Evolutionary conservation across 1,140 invertebrate species (phyloP).

Genomic region (Trypoxylus dichotomus): DNA sequence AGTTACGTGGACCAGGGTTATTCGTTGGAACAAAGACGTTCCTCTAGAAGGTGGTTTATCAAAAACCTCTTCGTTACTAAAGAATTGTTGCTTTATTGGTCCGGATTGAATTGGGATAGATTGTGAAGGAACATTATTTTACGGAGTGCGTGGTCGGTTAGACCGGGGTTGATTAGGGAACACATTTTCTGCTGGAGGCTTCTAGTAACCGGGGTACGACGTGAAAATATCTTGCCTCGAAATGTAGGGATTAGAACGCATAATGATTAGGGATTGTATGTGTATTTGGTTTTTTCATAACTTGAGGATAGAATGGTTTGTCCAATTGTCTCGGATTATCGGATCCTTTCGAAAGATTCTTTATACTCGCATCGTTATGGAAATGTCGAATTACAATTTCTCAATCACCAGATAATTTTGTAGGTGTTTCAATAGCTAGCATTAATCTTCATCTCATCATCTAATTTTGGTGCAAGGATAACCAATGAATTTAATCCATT

Average conservation of each 20-base stretch:
- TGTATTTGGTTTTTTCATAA: neutral
- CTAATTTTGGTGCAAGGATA: neutral
- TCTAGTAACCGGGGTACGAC: neutral
- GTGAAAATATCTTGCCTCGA: neutral
- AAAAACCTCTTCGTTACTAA: neutral
- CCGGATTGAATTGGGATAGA: neutral
- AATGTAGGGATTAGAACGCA: neutral
- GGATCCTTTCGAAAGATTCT: neutral
- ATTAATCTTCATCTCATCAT: neutral
- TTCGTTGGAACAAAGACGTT: neutral
- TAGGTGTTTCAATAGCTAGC: neutral
- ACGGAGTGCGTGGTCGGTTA: neutral
- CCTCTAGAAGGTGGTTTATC: neutral
- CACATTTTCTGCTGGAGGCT: no score
- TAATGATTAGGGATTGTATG: neutral
- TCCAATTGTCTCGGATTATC: neutral
- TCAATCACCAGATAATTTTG: neutral
- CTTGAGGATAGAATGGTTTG: neutral
- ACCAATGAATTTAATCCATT: constrained; percentile 10
- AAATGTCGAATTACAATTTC: neutral
- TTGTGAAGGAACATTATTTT: neutral
- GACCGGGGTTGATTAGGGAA: neutral
- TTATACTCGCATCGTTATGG: neutral
- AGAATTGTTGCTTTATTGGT: neutral
- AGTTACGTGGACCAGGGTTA: constrained; percentile 31